These are phyloP conservation scores for Pitta sordida DNA, from an alignment of 2,113 vertebrate species.

Conservation along the genomic window DNA sequence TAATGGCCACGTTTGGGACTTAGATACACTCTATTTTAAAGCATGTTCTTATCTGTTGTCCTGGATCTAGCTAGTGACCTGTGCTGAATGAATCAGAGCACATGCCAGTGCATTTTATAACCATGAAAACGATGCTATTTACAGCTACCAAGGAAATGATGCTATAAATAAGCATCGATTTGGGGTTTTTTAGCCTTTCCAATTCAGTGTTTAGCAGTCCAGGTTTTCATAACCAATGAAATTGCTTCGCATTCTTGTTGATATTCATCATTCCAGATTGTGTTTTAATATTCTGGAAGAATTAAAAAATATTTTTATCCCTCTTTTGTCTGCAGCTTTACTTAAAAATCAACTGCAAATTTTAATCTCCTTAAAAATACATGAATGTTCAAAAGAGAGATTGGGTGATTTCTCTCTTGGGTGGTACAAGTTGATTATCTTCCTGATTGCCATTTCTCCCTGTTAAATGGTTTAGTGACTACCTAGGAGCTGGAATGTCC, in stretches of 20 bases:
- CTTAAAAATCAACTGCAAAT: slow-evolving; percentile 17
- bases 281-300: neutral
- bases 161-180: neutral
- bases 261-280: neutral
- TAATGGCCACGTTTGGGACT: neutral
- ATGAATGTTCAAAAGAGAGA: neutral
- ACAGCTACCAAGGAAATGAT: neutral
- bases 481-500: slow-evolving; percentile 1
- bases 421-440: slow-evolving; percentile 48
- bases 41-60: neutral
- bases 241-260: neutral
- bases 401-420: slow-evolving; percentile 25
- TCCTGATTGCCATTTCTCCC: slow-evolving; percentile 13
- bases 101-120: neutral
- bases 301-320: slow-evolving; percentile 11
- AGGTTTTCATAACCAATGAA: neutral
- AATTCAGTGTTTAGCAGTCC: neutral
- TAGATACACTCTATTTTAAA: neutral
- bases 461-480: slow-evolving; percentile 21
- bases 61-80: neutral
- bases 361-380: slow-evolving; percentile 44
- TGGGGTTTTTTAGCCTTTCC: neutral
- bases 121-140: neutral
- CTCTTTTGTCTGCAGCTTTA: neutral
- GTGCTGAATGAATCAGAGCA: neutral